Percentiles rank a stretch among this genome's conserved stretches.
Evolutionary conservation across 2,113 vertebrate species (phyloP).

Genomic region (Hypanus sabinus): DNA sequence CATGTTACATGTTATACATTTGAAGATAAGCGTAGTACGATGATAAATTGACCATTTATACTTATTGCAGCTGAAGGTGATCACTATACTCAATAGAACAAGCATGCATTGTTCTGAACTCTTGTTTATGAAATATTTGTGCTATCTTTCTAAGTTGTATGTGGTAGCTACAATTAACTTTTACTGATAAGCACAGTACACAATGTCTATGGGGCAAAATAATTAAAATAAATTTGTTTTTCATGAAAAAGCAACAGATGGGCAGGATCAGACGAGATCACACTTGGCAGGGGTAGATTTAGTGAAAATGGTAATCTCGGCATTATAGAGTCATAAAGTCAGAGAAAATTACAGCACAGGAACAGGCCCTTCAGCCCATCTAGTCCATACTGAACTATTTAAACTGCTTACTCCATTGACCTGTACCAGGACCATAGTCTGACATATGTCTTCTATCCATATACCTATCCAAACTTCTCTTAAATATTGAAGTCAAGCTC

Average conservation of each 20-base stretch:
- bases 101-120: conserved; percentile 23
- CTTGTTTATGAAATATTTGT: conserved; percentile 22
- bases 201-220: neutral
- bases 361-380: too few species aligned
- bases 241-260: neutral
- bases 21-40: neutral
- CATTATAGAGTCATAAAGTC: too few species aligned
- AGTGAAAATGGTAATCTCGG: too few species aligned
- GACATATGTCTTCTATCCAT: too few species aligned
- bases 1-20: neutral
- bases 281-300: neutral
- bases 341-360: too few species aligned
- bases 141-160: conserved; percentile 26
- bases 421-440: too few species aligned
- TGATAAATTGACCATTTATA: neutral
- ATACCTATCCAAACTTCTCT: too few species aligned
- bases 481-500: too few species aligned
- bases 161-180: conserved; percentile 12
- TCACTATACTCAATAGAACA: neutral
- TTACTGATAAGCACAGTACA: conserved; percentile 32
- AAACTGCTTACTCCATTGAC: too few species aligned
- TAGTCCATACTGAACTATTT: too few species aligned
- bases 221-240: neutral
- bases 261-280: neutral
- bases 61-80: neutral